Evolutionary conservation across 2,113 vertebrate species (phyloP).

Genomic region (Globicephala melas): DNA sequence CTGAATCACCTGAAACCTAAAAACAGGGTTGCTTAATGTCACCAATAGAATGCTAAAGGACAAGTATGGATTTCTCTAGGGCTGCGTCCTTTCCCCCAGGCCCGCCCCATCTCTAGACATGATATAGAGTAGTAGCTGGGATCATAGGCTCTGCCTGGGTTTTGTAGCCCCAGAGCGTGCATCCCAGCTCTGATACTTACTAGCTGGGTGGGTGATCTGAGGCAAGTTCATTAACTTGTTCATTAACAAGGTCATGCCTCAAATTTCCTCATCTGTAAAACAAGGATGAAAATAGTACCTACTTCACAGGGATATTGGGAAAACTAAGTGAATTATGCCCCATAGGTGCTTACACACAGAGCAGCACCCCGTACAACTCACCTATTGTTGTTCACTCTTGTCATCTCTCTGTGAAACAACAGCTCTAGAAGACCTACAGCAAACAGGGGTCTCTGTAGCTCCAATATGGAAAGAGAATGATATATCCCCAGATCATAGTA

Average conservation of each 20-base stretch:
- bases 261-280: not conserved
- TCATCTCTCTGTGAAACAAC: not conserved
- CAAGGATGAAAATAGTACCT: not conserved
- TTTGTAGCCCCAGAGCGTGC: not conserved
- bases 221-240: not conserved
- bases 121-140: not conserved
- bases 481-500: not conserved
- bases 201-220: not conserved
- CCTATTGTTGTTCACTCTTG: not conserved
- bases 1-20: conserved; percentile 30
- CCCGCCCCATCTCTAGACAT: not conserved
- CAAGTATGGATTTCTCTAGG: not conserved
- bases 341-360: fast-evolving
- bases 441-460: not conserved
- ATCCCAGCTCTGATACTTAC: not conserved
- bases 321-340: not conserved
- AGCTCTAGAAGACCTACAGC: not conserved
- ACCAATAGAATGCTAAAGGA: not conserved
- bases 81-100: not conserved
- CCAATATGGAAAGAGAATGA: not conserved
- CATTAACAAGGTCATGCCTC: not conserved
- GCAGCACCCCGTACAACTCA: no score
- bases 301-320: not conserved
- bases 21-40: conserved; percentile 19
- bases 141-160: not conserved